Percentiles rank a stretch among this genome's conserved stretches.
These are phyloP conservation scores for Podabrus alpinus DNA, from an alignment of 2,888 invertebrate genomes.

Conservation along the genomic window DNA sequence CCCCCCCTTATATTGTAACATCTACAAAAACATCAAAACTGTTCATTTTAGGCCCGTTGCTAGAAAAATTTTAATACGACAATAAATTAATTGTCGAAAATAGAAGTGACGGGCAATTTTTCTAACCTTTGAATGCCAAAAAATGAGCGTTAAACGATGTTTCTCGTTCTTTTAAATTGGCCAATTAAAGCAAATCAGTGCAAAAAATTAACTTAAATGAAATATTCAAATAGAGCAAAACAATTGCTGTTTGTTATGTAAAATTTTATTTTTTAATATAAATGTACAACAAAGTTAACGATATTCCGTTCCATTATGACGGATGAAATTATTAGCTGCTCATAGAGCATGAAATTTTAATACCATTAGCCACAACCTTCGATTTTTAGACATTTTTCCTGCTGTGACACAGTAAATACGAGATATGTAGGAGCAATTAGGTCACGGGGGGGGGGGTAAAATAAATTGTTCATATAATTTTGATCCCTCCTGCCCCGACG, in stretches of 20 bases:
- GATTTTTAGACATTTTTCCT: background rate
- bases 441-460: background rate
- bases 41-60: too few species aligned
- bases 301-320: background rate
- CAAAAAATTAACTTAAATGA: background rate
- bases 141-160: background rate
- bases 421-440: background rate
- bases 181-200: background rate
- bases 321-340: background rate
- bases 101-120: background rate
- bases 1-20: too few species aligned
- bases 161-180: background rate
- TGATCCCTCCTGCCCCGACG: too few species aligned
- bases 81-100: background rate
- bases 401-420: background rate
- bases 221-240: too few species aligned
- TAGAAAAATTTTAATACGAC: background rate
- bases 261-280: background rate
- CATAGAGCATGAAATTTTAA: background rate
- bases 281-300: background rate
- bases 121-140: background rate
- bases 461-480: too few species aligned
- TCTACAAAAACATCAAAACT: too few species aligned
- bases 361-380: background rate
- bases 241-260: background rate